Conservation (phyloP, 2,113 vertebrate genomes). For the Lamprotornis superbus region DNA sequence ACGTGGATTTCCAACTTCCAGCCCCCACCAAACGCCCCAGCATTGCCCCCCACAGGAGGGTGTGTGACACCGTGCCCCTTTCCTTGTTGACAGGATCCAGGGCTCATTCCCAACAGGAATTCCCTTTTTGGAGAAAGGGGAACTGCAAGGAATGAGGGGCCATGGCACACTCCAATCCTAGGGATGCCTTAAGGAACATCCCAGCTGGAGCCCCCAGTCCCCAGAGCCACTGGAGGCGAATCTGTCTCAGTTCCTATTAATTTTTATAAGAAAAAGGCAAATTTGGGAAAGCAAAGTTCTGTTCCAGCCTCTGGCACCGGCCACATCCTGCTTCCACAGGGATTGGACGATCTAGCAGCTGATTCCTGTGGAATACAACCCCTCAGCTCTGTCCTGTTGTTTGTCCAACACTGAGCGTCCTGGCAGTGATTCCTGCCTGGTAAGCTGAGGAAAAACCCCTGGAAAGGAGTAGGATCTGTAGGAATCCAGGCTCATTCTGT, state of each 20-base stretch:
- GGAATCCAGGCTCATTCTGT: neutral
- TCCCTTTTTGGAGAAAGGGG: neutral
- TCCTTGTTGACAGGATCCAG: neutral
- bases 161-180: accelerated
- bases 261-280: neutral
- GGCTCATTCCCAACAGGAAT: neutral
- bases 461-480: accelerated
- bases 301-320: neutral
- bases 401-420: neutral
- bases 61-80: neutral
- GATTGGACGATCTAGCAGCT: neutral
- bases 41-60: accelerated
- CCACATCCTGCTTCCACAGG: neutral
- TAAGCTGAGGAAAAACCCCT: accelerated
- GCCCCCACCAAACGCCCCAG: neutral
- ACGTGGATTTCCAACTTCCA: accelerated
- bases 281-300: neutral
- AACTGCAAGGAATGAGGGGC: neutral
- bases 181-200: neutral
- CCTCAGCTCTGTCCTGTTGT: neutral
- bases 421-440: accelerated
- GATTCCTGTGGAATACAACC: accelerated
- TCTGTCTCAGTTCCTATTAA: neutral
- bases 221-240: accelerated
- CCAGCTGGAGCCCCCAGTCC: neutral